Percentiles rank a stretch among this genome's conserved stretches.
phyloP scores from a whole-genome alignment of 2,888 invertebrate species.

The Acleris literana region DNA sequence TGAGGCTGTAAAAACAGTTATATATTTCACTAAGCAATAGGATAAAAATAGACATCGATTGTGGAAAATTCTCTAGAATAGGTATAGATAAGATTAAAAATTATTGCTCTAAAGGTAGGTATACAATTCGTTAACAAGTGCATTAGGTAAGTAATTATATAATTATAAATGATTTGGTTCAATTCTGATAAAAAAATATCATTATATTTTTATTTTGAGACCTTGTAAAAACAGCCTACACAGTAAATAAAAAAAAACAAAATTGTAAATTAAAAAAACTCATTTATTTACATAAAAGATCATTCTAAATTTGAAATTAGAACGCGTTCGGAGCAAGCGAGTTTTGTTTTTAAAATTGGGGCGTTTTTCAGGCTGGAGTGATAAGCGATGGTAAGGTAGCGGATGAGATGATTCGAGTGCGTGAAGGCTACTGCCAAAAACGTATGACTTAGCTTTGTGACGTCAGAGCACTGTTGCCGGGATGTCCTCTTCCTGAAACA shows the following conservation, averaged over 20 bases:
- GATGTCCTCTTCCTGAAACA: constrained; percentile 77
- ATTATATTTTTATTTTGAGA: constrained; percentile 42
- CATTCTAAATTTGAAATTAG: constrained; percentile 36
- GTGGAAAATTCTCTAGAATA: constrained; percentile 58
- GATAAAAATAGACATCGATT: constrained; percentile 75
- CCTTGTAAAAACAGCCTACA: constrained; percentile 43
- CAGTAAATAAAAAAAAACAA: constrained; percentile 47
- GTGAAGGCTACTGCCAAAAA: constrained; percentile 73
- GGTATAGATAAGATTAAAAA: constrained; percentile 56
- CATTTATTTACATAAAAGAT: constrained; percentile 62
- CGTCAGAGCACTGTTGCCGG: constrained; percentile 77
- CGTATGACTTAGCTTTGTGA: constrained; percentile 78
- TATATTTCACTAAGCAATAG: constrained; percentile 61
- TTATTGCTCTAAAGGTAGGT: constrained; percentile 76
- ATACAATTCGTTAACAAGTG: constrained; percentile 69
- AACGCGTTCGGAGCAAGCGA: constrained; percentile 54
- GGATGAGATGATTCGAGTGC: constrained; percentile 63
- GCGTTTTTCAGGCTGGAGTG: constrained; percentile 55
- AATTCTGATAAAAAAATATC: constrained; percentile 52
- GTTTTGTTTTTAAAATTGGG: constrained; percentile 47
- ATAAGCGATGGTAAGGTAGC: constrained; percentile 79
- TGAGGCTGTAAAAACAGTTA: constrained; percentile 61
- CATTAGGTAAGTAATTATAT: constrained; percentile 51
- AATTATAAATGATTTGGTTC: constrained; percentile 65
- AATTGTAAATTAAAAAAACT: constrained; percentile 45